phyloP scores from a whole-genome alignment of 2,113 vertebrate species.

The Miniopterus natalensis region DNA sequence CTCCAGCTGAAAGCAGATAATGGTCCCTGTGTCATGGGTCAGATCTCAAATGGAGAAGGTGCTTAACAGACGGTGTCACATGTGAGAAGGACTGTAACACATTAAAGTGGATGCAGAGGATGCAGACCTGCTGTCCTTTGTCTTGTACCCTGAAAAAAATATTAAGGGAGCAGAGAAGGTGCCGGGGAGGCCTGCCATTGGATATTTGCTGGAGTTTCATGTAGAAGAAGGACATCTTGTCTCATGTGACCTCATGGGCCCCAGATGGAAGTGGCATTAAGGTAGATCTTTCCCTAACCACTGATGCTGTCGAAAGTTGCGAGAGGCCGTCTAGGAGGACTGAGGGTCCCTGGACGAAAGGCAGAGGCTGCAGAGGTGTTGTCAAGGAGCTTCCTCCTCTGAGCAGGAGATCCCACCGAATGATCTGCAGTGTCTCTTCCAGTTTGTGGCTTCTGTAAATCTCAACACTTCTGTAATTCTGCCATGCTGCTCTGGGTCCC shows the following conservation, averaged over 20 bases:
- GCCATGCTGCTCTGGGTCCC: too few species aligned
- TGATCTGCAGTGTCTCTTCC: not conserved
- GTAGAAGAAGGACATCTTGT: not conserved
- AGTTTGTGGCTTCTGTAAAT: not conserved
- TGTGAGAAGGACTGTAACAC: not conserved
- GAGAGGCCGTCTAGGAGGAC: not conserved
- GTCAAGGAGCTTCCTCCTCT: not conserved
- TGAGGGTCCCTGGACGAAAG: fast-evolving
- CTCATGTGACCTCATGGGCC: not conserved
- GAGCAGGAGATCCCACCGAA: not conserved
- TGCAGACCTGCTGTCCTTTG: not conserved
- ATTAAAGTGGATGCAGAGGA: not conserved
- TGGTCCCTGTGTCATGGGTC: not conserved
- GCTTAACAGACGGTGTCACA: not conserved
- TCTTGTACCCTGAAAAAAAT: not conserved
- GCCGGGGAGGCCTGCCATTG: not conserved
- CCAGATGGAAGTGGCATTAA: not conserved
- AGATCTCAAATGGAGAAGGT: not conserved
- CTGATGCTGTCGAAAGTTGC: not conserved
- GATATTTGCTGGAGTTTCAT: not conserved
- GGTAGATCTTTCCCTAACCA: fast-evolving
- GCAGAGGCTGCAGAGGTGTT: not conserved
- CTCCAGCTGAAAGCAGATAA: too few species aligned
- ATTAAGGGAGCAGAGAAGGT: not conserved
- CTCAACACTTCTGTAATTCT: not conserved